These are phyloP conservation scores for Albula glossodonta DNA, from an alignment of 2,113 vertebrate species.

Conservation along the genomic window DNA sequence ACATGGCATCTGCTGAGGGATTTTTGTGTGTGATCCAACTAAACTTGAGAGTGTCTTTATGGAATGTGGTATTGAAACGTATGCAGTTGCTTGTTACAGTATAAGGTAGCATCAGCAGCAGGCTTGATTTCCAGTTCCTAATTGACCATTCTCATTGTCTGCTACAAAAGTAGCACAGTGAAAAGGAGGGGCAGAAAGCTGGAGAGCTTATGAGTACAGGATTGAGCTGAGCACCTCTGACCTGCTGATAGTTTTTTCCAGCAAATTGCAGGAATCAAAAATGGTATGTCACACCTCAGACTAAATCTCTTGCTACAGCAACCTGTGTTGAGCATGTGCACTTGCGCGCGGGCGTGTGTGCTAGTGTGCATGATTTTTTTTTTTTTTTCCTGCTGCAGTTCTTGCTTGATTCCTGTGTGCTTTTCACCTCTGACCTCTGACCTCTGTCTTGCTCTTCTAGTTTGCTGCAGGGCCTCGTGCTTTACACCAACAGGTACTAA, in stretches of 20 bases:
- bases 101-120: neutral
- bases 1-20: neutral
- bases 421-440: slow-evolving; percentile 50
- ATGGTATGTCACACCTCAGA: neutral
- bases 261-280: neutral
- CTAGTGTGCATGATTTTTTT: slow-evolving; percentile 30
- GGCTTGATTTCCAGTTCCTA: neutral
- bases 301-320: neutral
- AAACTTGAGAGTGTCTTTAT: neutral
- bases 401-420: slow-evolving; percentile 1
- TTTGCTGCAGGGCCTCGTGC: slow-evolving; percentile 83
- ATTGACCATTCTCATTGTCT: neutral
- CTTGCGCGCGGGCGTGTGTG: slow-evolving; percentile 1
- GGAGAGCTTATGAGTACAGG: neutral
- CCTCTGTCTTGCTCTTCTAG: slow-evolving; percentile 70
- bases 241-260: neutral
- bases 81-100: neutral
- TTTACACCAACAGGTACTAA: slow-evolving; percentile 88
- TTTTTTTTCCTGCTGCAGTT: slow-evolving; percentile 20
- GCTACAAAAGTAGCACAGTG: neutral
- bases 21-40: neutral
- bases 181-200: neutral
- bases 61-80: neutral
- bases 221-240: neutral
- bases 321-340: neutral